phyloP scores from a whole-genome alignment of 2,888 invertebrate species.

The Caenorhabditis imperialis region DNA sequence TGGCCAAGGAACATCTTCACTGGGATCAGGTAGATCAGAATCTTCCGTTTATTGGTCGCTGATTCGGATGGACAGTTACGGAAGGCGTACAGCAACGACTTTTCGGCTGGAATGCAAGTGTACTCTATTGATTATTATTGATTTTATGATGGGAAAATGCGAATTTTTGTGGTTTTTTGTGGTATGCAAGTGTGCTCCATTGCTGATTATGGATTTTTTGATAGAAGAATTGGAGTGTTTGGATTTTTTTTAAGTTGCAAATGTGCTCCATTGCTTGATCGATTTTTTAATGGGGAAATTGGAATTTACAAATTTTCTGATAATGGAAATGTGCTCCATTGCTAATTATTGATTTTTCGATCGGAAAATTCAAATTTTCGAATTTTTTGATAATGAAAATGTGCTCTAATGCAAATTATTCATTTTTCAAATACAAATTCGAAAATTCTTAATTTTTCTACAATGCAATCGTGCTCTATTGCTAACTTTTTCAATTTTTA shows the following conservation, averaged over 20 bases:
- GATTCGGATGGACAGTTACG: constrained; percentile 86
- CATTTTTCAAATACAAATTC: too few relatives aligned
- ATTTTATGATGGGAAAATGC: too few relatives aligned
- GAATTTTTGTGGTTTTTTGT: too few relatives aligned
- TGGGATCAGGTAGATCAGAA: constrained; percentile 88
- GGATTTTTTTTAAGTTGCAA: not conserved
- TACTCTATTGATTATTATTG: too few relatives aligned
- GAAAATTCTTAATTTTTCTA: too few relatives aligned
- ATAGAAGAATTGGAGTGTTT: not conserved
- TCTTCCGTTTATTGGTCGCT: constrained; percentile 89
- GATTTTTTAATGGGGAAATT: too few relatives aligned
- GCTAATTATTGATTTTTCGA: not conserved
- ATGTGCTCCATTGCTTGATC: too few relatives aligned
- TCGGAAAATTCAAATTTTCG: not conserved
- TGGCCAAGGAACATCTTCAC: constrained; percentile 90
- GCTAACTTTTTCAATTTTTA: too few relatives aligned
- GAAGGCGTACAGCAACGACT: constrained; percentile 92
- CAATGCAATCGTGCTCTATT: too few relatives aligned
- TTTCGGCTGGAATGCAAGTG: constrained; percentile 88
- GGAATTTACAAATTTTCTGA: too few relatives aligned
- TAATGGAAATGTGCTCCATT: not conserved
- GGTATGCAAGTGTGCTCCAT: too few relatives aligned
- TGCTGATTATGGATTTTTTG: not conserved
- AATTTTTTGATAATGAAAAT: constrained; percentile 4
- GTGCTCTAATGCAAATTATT: not conserved